These are phyloP conservation scores for Dolichomitus sp. DNA, from an alignment of 2,888 invertebrate species.

Conservation along the genomic window DNA sequence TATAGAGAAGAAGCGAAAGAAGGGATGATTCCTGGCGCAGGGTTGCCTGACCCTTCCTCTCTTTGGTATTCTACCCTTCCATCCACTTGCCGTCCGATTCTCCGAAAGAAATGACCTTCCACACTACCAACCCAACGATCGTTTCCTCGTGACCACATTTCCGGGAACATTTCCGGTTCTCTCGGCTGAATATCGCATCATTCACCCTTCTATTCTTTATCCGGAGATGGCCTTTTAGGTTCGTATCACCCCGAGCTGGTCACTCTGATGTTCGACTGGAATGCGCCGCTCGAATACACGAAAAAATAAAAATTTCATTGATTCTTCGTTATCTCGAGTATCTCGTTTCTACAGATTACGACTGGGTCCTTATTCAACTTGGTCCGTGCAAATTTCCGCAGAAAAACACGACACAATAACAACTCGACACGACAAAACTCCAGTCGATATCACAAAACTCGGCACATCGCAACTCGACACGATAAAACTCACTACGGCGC, in stretches of 20 bases:
- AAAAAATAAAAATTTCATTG: no score
- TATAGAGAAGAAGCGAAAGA: conserved; percentile 22
- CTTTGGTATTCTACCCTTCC: conserved; percentile 14
- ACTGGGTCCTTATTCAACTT: no score
- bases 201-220: conserved; percentile 35
- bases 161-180: conserved; percentile 61
- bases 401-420: no score
- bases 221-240: conserved; percentile 31
- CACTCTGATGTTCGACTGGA: background rate
- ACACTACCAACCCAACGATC: conserved; percentile 49
- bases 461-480: no score
- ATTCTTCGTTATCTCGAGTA: no score
- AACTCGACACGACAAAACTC: no score
- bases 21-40: conserved; percentile 24
- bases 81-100: background rate
- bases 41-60: conserved; percentile 2
- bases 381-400: no score
- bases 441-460: no score
- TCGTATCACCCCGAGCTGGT: background rate
- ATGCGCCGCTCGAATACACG: background rate
- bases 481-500: no score
- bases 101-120: conserved; percentile 51
- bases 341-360: no score
- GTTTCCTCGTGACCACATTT: conserved; percentile 62
- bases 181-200: conserved; percentile 48